A percentile compares a stretch with the other conserved stretches of the same genome.
Conservation (phyloP, 1,140 invertebrate genomes). For the Trichomalopsis sarcophagae region DNA sequence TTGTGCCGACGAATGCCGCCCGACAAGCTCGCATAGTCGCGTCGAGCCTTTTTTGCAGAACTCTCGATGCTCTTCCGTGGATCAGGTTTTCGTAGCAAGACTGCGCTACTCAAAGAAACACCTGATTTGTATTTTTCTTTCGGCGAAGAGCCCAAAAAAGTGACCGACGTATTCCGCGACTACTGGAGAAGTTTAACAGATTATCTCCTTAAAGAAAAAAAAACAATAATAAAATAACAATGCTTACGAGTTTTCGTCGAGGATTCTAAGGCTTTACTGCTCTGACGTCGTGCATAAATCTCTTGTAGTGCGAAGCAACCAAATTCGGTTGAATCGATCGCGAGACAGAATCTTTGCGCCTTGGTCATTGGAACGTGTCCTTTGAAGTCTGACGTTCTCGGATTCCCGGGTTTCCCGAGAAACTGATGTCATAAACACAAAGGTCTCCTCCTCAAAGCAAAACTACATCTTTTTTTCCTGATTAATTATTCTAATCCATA, state of each 20-base stretch:
- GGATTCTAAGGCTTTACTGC: not conserved
- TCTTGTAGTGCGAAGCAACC: not conserved
- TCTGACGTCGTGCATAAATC: constrained; percentile 16
- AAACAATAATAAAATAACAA: not conserved
- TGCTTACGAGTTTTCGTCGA: not conserved
- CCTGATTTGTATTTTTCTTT: constrained; percentile 8
- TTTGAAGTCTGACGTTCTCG: constrained; percentile 3
- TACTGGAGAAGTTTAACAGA: not conserved
- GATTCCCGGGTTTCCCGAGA: constrained; percentile 21
- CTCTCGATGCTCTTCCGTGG: not conserved
- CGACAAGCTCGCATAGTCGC: not conserved
- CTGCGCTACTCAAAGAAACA: not conserved
- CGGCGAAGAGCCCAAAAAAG: not conserved
- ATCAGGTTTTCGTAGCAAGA: not conserved
- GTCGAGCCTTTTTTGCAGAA: constrained; percentile 24
- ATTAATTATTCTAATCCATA: constrained; percentile 2
- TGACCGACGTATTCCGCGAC: not conserved
- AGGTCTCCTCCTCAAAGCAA: not conserved
- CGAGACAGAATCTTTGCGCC: no score
- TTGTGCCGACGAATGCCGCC: not conserved
- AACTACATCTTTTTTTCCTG: not conserved
- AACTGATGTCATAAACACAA: constrained; percentile 31
- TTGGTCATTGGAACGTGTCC: no score
- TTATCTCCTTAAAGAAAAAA: not conserved
- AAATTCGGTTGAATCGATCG: constrained; percentile 7